These are phyloP conservation scores for Dryas iulia DNA, from an alignment of 1,140 invertebrate genomes.

Conservation along the genomic window DNA sequence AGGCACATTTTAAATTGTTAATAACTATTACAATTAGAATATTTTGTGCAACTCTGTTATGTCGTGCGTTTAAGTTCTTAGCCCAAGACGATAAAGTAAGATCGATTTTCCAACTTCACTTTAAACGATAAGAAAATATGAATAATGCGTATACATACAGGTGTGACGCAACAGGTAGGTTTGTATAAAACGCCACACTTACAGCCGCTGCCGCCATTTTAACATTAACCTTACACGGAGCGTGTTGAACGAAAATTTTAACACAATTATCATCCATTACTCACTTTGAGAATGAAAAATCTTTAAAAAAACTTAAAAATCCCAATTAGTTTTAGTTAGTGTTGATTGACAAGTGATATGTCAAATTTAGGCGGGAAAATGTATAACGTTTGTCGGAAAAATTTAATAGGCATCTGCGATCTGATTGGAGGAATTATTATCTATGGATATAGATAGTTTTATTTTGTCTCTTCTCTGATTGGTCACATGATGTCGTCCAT, in stretches of 20 bases:
- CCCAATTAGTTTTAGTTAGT: constrained; percentile 27
- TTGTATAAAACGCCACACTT: constrained; percentile 66
- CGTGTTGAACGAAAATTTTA: constrained; percentile 44
- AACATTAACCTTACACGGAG: constrained; percentile 46
- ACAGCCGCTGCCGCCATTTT: constrained; percentile 62
- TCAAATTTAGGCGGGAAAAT: constrained; percentile 52
- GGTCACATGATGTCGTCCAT: constrained; percentile 68
- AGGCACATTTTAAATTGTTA: no score
- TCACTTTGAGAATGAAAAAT: constrained; percentile 9
- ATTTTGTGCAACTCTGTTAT: not conserved
- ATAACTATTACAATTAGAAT: no score
- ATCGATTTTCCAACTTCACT: constrained; percentile 42
- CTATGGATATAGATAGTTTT: constrained; percentile 32
- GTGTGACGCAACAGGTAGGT: constrained; percentile 70
- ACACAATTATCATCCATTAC: constrained; percentile 55
- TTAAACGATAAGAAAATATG: constrained; percentile 70
- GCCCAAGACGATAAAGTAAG: constrained; percentile 26
- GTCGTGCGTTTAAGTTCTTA: not conserved
- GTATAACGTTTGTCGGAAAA: constrained; percentile 27
- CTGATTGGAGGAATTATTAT: constrained; percentile 50
- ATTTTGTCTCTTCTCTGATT: constrained; percentile 53
- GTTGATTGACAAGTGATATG: constrained; percentile 43
- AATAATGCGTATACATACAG: constrained; percentile 63
- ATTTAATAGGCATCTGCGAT: constrained; percentile 30
- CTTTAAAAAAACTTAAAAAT: not conserved